Evolutionary conservation across 35 echinoderm and acorn worm genomes (phyloP), one percentile per base, ranked within the genome.

Genomic region (Nesometra sesokonis): DNA sequence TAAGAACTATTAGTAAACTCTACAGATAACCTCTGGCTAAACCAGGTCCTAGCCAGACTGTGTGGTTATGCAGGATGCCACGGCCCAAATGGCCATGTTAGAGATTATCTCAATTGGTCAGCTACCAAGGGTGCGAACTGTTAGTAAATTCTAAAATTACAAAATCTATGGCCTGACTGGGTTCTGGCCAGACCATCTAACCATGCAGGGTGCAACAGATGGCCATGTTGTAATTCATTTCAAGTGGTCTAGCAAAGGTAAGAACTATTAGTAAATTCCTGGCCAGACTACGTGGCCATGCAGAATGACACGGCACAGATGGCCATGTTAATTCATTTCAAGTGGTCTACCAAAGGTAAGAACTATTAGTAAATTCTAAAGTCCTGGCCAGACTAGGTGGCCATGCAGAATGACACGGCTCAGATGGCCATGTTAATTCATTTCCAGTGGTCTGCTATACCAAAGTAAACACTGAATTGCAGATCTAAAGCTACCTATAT

Each of bases 341-440:
- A 99, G 96, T 39, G 96, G 96, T 37, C 82, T 99, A 36, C 96
- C 93, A 76, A 86, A 90, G 93, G 96, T 94, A 81, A 91, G 86
- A 77, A 0, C 21, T 43, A 43, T 43, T 43, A 4, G 4, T 4
- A 43, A 43, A 15, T 43, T 43, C 15, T 43, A 43, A n/a, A n/a
- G n/a, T n/a, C n/a, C n/a, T n/a, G 96, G 86, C 96, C 96, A 37
- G 96, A 99, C 82, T 82, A 93, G 77, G 96, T 99, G 2, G 96
- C 96, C 23, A 99, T 99, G 93, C 96, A 99, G 82, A 93, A 99
- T 88, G 96, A 92, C 7, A 99, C 96, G 77, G 96, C 92, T 78
- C 96, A 99, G 85, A 99, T 99, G 96, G 96, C 96, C n/a, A 99
- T 99, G 96, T 77, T 99, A 46, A 67, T 99, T 99, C 35, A 99